Conservation (phyloP, 1,140 invertebrate genomes). For the Diploscapter pachys region DNA sequence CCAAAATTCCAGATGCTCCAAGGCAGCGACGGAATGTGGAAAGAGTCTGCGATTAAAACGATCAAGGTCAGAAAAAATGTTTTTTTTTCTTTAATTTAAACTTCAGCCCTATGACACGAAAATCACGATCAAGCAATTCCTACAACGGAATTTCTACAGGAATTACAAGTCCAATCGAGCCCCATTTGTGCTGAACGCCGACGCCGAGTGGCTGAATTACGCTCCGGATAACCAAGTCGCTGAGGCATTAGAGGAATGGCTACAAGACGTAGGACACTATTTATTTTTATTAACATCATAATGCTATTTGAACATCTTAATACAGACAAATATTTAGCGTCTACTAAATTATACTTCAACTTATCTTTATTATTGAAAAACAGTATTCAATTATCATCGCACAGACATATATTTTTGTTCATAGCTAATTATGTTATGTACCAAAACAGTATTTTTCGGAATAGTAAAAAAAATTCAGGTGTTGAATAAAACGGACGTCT, state of each 20-base stretch:
- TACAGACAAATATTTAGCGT: slow-evolving; percentile 1
- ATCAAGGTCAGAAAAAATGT: slow-evolving; percentile 8
- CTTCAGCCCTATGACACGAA: slow-evolving; percentile 21
- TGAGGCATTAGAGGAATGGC: slow-evolving; percentile 43
- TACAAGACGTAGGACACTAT: slow-evolving; percentile 39
- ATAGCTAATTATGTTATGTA: not conserved
- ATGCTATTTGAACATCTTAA: not conserved
- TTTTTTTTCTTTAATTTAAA: not conserved
- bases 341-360: not conserved
- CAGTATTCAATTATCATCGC: not conserved
- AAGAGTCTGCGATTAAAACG: not conserved
- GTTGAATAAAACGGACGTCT: slow-evolving; percentile 44
- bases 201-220: slow-evolving; percentile 42
- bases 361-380: slow-evolving; percentile 19
- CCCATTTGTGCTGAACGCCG: slow-evolving; percentile 44
- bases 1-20: slow-evolving; percentile 5
- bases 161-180: slow-evolving; percentile 44
- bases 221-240: slow-evolving; percentile 40
- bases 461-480: slow-evolving; percentile 32
- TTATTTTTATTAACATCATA: not conserved
- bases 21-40: slow-evolving; percentile 35
- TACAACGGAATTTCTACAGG: slow-evolving; percentile 41
- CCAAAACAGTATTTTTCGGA: no score
- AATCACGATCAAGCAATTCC: slow-evolving; percentile 33
- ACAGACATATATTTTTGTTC: not conserved